phyloP scores from a whole-genome alignment of 2,888 invertebrate genomes.

The Tolmerus cingulatus region DNA sequence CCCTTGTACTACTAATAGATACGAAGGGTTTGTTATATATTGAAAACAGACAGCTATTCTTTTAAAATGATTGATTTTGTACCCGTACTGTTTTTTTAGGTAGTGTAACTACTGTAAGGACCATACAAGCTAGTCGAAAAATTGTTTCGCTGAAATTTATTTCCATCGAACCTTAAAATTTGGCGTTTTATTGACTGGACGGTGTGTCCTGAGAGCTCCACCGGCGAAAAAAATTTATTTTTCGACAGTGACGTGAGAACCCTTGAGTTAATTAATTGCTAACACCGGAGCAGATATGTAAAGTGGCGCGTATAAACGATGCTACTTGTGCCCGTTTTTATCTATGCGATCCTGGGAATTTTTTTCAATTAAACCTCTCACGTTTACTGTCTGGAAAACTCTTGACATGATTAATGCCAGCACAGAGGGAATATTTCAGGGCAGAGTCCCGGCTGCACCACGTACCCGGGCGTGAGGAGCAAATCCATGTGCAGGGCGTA shows the following conservation, averaged over 20 bases:
- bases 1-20: no score
- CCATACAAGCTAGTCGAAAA: background rate
- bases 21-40: no score
- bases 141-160: background rate
- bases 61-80: background rate
- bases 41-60: background rate
- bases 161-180: background rate
- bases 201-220: background rate
- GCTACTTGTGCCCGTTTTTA: constrained; percentile 24
- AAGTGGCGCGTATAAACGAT: constrained; percentile 22
- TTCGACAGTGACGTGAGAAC: background rate
- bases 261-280: constrained; percentile 30
- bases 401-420: constrained; percentile 35
- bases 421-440: background rate
- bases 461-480: background rate
- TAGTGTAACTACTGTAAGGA: no score
- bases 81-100: background rate
- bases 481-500: background rate
- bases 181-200: background rate
- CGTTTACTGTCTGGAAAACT: constrained; percentile 31
- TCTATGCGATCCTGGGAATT: background rate
- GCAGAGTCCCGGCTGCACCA: background rate
- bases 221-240: background rate
- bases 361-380: constrained; percentile 26
- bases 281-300: constrained; percentile 21